Percentiles rank a stretch among this genome's conserved stretches.
Evolutionary conservation across 2,888 invertebrate species (phyloP).

Genomic region (Gymnoscelis rufifasciata): DNA sequence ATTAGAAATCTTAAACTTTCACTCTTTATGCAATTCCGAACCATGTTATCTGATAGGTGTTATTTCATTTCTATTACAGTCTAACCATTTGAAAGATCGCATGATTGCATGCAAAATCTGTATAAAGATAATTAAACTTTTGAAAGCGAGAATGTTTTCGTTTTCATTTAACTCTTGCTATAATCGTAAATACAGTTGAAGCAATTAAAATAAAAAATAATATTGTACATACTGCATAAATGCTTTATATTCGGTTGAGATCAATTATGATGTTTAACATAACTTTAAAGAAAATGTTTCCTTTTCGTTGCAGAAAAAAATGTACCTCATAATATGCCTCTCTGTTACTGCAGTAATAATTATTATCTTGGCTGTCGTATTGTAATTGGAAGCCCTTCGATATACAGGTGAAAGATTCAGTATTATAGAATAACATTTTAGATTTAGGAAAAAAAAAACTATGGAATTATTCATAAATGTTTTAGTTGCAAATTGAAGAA

Average conservation of each 20-base stretch:
- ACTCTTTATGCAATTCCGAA: neutral
- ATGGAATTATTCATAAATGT: too few relatives aligned
- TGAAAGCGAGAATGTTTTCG: slow-evolving; percentile 4
- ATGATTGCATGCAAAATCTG: slow-evolving; percentile 18
- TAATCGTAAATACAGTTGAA: too few relatives aligned
- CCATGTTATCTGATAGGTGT: neutral
- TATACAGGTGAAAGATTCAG: slow-evolving; percentile 12
- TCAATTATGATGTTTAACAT: too few relatives aligned
- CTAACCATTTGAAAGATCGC: slow-evolving; percentile 10
- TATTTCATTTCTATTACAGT: neutral
- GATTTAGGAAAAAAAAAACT: too few relatives aligned
- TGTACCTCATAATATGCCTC: slow-evolving; percentile 90
- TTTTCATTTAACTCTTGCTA: neutral
- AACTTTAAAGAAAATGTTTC: slow-evolving; percentile 20
- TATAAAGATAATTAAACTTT: slow-evolving; percentile 12
- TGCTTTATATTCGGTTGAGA: too few relatives aligned
- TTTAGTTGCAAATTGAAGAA: too few relatives aligned
- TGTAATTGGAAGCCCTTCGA: slow-evolving; percentile 12
- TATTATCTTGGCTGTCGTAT: slow-evolving; percentile 14
- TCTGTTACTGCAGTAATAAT: slow-evolving; percentile 16
- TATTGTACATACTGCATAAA: neutral
- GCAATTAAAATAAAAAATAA: too few relatives aligned
- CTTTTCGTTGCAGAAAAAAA: slow-evolving; percentile 90
- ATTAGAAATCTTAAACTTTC: neutral
- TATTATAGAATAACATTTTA: neutral